These are phyloP conservation scores for Glaucomys volans DNA, from an alignment of 2,113 vertebrate species.

Conservation along the genomic window DNA sequence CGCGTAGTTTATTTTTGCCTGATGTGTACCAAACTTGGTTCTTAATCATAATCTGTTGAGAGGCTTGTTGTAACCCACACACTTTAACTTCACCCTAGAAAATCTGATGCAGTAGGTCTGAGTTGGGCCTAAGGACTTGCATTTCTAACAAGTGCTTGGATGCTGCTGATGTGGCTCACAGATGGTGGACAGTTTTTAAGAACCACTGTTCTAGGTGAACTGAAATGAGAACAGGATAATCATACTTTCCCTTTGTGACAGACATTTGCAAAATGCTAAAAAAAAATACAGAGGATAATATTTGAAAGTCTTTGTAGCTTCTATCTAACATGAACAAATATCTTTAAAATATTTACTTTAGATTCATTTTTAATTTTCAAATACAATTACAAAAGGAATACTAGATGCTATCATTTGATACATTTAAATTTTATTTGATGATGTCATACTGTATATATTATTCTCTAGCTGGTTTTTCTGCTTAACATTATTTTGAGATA, in stretches of 20 bases:
- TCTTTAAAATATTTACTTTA: not conserved
- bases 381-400: not conserved
- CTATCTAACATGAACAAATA: not conserved
- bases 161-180: not conserved
- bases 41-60: not conserved
- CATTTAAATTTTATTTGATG: not conserved
- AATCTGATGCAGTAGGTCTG: not conserved
- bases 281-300: not conserved
- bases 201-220: not conserved
- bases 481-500: not conserved
- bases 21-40: not conserved
- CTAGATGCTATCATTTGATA: not conserved
- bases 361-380: conserved; percentile 18
- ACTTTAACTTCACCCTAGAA: not conserved
- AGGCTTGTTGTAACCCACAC: not conserved
- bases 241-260: not conserved
- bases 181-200: not conserved
- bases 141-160: not conserved
- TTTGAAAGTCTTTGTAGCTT: not conserved
- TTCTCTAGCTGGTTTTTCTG: not conserved
- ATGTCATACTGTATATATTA: not conserved
- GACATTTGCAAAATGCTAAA: not conserved
- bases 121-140: not conserved
- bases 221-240: not conserved
- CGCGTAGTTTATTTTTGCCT: not conserved